phyloP scores from a whole-genome alignment of 2,888 invertebrate species.

The Thumatha senex region DNA sequence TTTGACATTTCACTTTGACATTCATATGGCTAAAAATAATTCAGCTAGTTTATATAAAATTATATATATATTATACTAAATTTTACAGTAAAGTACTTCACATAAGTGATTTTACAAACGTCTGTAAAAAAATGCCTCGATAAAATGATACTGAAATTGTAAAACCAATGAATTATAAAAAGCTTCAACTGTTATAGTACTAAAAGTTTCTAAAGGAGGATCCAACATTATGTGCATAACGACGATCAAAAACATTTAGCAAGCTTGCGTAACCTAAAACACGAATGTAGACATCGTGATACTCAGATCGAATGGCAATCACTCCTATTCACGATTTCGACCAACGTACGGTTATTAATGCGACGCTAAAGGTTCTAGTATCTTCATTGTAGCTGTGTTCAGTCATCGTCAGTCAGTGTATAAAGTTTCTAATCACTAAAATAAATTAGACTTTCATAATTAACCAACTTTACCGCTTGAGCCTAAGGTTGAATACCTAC shows the following conservation, averaged over 20 bases:
- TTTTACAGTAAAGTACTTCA: too few relatives aligned
- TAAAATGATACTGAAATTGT: too few relatives aligned
- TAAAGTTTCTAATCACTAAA: slow-evolving; percentile 29
- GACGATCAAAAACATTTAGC: slow-evolving; percentile 70
- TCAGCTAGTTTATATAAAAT: too few relatives aligned
- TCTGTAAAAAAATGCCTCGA: too few relatives aligned
- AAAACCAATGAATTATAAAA: slow-evolving; percentile 2
- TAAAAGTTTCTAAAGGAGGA: slow-evolving; percentile 25
- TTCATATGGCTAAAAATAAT: too few relatives aligned
- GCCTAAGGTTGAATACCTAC: too few relatives aligned
- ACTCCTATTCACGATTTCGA: slow-evolving; percentile 67
- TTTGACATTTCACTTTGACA: too few relatives aligned
- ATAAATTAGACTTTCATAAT: slow-evolving; percentile 39
- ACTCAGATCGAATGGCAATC: slow-evolving; percentile 70
- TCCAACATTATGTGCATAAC: slow-evolving; percentile 23
- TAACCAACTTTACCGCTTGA: slow-evolving; percentile 37
- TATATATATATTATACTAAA: too few relatives aligned
- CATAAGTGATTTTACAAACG: too few relatives aligned
- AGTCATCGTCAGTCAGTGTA: slow-evolving; percentile 31
- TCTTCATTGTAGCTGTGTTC: slow-evolving; percentile 36
- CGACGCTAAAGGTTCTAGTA: slow-evolving; percentile 53
- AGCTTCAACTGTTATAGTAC: slow-evolving; percentile 21
- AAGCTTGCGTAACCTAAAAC: slow-evolving; percentile 52
- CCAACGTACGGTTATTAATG: slow-evolving; percentile 59
- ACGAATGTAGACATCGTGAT: slow-evolving; percentile 59